phyloP scores from a whole-genome alignment of 2,888 invertebrate species.

The Poecilobothrus nobilitatus region DNA sequence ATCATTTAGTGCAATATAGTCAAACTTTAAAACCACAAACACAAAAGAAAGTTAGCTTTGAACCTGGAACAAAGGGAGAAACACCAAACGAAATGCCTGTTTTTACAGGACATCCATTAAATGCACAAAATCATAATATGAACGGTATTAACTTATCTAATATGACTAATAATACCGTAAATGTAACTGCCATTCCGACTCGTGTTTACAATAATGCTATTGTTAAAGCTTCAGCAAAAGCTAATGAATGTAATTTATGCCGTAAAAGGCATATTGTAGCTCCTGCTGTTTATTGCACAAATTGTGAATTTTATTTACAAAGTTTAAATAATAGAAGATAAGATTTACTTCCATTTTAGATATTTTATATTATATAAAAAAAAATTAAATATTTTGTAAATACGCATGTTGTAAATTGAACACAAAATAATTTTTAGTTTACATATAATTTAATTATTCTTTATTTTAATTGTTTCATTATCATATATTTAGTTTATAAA shows the following conservation, averaged over 20 bases:
- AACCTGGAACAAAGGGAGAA: conserved; percentile 62
- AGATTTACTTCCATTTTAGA: background rate
- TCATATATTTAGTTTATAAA: too few relatives aligned
- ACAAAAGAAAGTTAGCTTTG: conserved; percentile 62
- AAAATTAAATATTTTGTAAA: background rate
- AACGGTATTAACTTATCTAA: conserved; percentile 38
- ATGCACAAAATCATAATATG: conserved; percentile 23
- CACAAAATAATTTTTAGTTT: too few relatives aligned
- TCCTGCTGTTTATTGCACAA: conserved; percentile 75
- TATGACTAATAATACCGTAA: conserved; percentile 22
- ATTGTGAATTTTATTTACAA: conserved; percentile 90
- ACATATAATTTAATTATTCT: too few relatives aligned
- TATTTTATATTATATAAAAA: background rate
- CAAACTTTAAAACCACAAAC: conserved; percentile 26
- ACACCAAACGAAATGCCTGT: conserved; percentile 34
- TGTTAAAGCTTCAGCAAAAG: conserved; percentile 47
- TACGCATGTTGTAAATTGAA: too few relatives aligned
- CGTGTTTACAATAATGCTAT: conserved; percentile 45
- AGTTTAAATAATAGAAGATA: conserved; percentile 42
- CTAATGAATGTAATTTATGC: conserved; percentile 74
- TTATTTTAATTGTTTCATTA: too few relatives aligned
- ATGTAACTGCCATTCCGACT: conserved; percentile 42
- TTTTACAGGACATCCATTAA: background rate
- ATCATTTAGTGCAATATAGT: conserved; percentile 16
- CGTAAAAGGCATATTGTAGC: conserved; percentile 72